Conservation (phyloP, 2,797 vertebrate species). For the Furcifer pardalis region DNA sequence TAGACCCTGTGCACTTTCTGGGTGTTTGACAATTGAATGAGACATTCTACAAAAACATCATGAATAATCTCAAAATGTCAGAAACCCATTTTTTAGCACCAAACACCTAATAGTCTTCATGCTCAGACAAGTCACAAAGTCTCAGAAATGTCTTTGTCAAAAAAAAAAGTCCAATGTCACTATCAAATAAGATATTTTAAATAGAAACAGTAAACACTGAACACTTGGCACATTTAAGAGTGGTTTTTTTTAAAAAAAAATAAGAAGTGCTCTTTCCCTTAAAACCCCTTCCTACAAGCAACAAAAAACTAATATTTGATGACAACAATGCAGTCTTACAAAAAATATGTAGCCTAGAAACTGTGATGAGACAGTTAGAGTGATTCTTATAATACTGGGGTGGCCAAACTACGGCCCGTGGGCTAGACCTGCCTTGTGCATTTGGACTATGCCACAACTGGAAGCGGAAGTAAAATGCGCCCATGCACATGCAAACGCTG, state of each 20-base stretch:
- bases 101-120: neutral
- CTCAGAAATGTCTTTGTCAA: neutral
- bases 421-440: too few species aligned
- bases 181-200: slow-evolving; percentile 29
- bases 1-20: neutral
- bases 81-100: slow-evolving; percentile 18
- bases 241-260: slow-evolving; percentile 11
- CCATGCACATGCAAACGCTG: too few species aligned
- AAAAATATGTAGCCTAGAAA: slow-evolving; percentile 45
- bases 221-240: slow-evolving; percentile 22
- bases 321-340: slow-evolving; percentile 14
- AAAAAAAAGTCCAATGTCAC: neutral
- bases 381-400: slow-evolving; percentile 63
- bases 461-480: too few species aligned
- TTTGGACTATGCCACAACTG: too few species aligned
- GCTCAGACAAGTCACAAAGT: slow-evolving; percentile 25
- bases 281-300: slow-evolving; percentile 18
- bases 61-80: slow-evolving; percentile 33
- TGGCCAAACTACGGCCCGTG: too few species aligned
- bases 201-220: slow-evolving; percentile 24
- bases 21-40: slow-evolving; percentile 6
- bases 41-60: slow-evolving; percentile 2
- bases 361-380: slow-evolving; percentile 8
- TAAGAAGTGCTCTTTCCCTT: neutral
- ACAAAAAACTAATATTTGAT: slow-evolving; percentile 31